These are phyloP conservation scores for Kuschelorhynchus macadamiae DNA, from an alignment of 2,888 invertebrate species.

Conservation along the genomic window DNA sequence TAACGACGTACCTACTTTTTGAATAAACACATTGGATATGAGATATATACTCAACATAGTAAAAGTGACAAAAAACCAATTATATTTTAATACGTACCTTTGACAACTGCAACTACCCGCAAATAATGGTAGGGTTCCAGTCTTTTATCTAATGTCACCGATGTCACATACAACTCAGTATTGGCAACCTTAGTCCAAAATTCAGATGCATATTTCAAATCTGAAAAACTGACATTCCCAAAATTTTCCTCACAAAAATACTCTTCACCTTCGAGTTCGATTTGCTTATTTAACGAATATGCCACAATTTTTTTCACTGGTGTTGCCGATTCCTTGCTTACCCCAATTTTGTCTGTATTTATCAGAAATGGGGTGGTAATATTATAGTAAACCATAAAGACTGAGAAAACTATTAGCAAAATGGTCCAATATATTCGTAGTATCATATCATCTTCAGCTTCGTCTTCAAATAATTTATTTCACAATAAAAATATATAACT, in stretches of 20 bases:
- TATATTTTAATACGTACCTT: no score
- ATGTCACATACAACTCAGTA: conserved; percentile 48
- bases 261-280: conserved; percentile 55
- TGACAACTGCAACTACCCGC: conserved; percentile 50
- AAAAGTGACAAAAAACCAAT: no score
- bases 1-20: no score
- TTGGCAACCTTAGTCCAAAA: conserved; percentile 53
- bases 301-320: conserved; percentile 50
- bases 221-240: not conserved
- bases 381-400: conserved; percentile 31
- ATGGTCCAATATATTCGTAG: conserved; percentile 30
- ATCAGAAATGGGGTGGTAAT: not conserved
- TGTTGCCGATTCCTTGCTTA: conserved; percentile 2
- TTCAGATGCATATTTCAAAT: not conserved
- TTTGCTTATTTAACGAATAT: conserved; percentile 55
- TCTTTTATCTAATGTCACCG: conserved; percentile 52
- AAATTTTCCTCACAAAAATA: conserved; percentile 41
- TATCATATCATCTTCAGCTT: conserved; percentile 33
- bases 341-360: conserved; percentile 1
- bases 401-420: conserved; percentile 8
- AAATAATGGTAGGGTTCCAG: conserved; percentile 54
- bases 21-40: no score
- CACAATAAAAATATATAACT: not conserved
- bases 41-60: no score
- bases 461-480: not conserved